These are phyloP conservation scores for Xanthia icteritia DNA, from an alignment of 2,888 invertebrate genomes.

Conservation along the genomic window DNA sequence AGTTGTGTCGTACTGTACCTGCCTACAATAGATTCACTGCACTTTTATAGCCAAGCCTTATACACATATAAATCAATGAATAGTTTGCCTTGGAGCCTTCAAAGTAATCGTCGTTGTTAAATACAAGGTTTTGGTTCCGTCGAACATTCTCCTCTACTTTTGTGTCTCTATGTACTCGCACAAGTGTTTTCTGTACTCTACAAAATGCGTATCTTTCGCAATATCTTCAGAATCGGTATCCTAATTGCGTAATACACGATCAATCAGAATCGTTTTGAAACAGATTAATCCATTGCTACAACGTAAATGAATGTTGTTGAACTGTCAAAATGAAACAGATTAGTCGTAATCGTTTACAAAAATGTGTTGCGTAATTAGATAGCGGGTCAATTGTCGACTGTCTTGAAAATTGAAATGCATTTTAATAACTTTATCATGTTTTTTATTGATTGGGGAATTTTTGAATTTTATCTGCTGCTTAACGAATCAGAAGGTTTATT, in stretches of 20 bases:
- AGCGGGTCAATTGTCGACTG: conserved; percentile 59
- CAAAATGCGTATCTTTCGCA: conserved; percentile 45
- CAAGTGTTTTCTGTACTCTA: conserved; percentile 29
- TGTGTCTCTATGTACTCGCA: conserved; percentile 48
- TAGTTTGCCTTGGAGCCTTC: conserved; percentile 50
- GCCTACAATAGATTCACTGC: too few relatives aligned
- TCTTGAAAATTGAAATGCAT: conserved; percentile 33
- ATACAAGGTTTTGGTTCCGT: conserved; percentile 59
- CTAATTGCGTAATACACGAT: too few relatives aligned
- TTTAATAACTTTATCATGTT: conserved; percentile 27
- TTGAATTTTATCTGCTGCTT: background rate
- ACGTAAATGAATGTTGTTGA: too few relatives aligned
- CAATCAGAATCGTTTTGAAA: too few relatives aligned
- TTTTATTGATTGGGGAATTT: conserved; percentile 5
- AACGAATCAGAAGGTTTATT: background rate
- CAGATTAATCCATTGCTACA: too few relatives aligned
- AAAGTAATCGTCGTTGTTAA: conserved; percentile 59
- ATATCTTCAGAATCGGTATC: conserved; percentile 47
- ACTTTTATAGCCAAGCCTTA: background rate
- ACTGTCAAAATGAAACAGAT: too few relatives aligned
- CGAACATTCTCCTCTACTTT: conserved; percentile 62
- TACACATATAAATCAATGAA: conserved; percentile 49
- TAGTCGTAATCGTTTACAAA: too few relatives aligned
- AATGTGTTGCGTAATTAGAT: too few relatives aligned
- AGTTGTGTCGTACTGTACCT: too few relatives aligned